These are phyloP conservation scores for Kradibia gibbosae DNA, from an alignment of 1,140 invertebrate species.

Conservation along the genomic window DNA sequence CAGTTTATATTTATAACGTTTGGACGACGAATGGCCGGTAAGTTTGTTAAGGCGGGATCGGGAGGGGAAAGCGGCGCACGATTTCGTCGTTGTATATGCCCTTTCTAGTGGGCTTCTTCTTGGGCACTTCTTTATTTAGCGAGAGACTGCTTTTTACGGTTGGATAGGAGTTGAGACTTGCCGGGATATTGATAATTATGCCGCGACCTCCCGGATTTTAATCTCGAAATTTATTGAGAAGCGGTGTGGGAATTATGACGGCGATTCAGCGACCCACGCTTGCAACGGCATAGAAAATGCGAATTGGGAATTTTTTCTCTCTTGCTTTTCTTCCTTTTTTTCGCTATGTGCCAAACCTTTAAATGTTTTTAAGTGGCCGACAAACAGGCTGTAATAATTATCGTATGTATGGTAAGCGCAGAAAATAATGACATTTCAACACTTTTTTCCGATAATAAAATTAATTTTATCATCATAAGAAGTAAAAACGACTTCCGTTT, in stretches of 20 bases:
- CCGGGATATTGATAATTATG: not conserved
- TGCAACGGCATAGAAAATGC: not conserved
- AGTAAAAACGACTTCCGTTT: slow-evolving; percentile 3
- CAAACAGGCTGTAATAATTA: not conserved
- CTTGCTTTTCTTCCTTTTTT: too few relatives aligned
- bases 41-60: not conserved
- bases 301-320: not conserved
- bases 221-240: not conserved
- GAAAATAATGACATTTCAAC: slow-evolving; percentile 9
- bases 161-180: not conserved
- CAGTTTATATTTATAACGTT: slow-evolving; percentile 22
- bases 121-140: not conserved
- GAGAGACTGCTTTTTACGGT: not conserved
- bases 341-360: not conserved
- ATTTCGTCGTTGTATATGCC: not conserved
- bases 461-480: not conserved
- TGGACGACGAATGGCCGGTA: not conserved
- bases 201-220: not conserved
- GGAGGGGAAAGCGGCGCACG: not conserved
- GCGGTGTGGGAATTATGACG: not conserved
- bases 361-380: not conserved
- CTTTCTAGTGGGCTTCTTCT: not conserved
- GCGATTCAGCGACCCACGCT: not conserved
- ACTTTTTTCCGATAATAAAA: slow-evolving; percentile 6
- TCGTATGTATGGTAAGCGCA: not conserved